These are phyloP conservation scores for Oncorhynchus kisutch DNA, from an alignment of 2,113 vertebrate genomes.

Conservation along the genomic window DNA sequence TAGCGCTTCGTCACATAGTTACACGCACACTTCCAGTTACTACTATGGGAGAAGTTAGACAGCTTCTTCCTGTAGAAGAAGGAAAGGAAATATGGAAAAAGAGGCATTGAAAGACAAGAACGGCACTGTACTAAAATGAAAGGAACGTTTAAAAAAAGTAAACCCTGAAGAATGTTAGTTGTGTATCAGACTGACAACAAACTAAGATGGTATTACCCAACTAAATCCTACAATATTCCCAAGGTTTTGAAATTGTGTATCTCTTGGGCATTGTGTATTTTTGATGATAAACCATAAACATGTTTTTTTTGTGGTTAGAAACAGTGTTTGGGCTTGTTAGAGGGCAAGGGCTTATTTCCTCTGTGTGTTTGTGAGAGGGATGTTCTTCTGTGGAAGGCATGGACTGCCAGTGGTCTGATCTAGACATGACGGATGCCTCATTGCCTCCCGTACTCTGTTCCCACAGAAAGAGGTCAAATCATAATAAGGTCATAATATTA, in stretches of 20 bases:
- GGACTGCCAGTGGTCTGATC: background rate
- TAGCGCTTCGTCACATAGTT: conserved; percentile 95
- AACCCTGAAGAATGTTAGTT: background rate
- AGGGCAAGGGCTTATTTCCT: background rate
- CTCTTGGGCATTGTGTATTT: background rate
- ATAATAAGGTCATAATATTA: background rate
- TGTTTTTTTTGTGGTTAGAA: background rate
- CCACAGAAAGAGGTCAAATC: background rate
- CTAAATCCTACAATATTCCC: too few species aligned
- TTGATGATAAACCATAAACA: background rate
- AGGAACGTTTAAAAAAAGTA: background rate
- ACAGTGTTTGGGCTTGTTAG: background rate
- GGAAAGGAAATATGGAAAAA: background rate
- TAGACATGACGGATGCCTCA: background rate
- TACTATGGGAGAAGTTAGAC: conserved; percentile 91
- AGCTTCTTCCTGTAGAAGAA: conserved; percentile 87
- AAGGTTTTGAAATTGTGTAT: background rate
- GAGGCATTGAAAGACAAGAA: background rate
- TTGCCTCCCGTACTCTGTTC: background rate
- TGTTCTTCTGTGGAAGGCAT: conserved; percentile 2
- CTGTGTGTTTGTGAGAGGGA: conserved; percentile 9
- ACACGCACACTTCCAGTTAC: conserved; percentile 92
- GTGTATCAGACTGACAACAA: too few species aligned
- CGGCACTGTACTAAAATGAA: too few species aligned
- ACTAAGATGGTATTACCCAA: too few species aligned